Base-by-base conservation (phyloP, 2,888 invertebrate genomes). In the Temnothorax rugatulus region DNA sequence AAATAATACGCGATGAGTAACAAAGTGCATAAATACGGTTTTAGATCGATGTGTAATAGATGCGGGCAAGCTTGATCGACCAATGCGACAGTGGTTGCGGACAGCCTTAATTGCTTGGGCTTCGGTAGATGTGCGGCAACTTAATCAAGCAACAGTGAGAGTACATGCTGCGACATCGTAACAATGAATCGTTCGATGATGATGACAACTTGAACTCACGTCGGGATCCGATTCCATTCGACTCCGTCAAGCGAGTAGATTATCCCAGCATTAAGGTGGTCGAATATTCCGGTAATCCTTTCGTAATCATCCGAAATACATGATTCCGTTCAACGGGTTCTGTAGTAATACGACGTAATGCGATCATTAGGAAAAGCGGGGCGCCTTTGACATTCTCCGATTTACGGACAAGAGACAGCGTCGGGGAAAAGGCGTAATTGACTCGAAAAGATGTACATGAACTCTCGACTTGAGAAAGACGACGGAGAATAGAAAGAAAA, bases 401-500 rank as follows among this genome's bases (percentile, higher is more conserved):
- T 54, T 69, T 73, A 54, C 41, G 41, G 64, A 76, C 75, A 59
- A 59, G 57, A 79, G 79, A 61, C 73, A 86, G 50, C 63, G 29
- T 29, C 73, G 73, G 73, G 75, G 66, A 71, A 88, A 82, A 71
- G 79, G 57, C 63, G 73, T 84, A 90, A 89, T 84, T 71, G 75
- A 83, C 82, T 64, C 44, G 82, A 71, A 73, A 84, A 84, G 83
- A 76, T 83, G 86, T 89, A 73, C 85, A 88, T 87, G 84, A 85
- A 76, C 79, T 83, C 64, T n/a, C 52, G 61, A 21, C 25, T 57
- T 54, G 44, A 50, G 54, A 57, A 47, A 74, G 52, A 47, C 59
- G 61, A 76, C 59, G 44, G 73, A 57, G 68, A 73, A 71, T 66
- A 52, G 25, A 64, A 61, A 50, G 63, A 66, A 82, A 66, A 47